Percentiles rank a stretch among this genome's conserved stretches.
These are phyloP conservation scores for Harpalus rufipes DNA, from an alignment of 2,888 invertebrate species.

Conservation along the genomic window DNA sequence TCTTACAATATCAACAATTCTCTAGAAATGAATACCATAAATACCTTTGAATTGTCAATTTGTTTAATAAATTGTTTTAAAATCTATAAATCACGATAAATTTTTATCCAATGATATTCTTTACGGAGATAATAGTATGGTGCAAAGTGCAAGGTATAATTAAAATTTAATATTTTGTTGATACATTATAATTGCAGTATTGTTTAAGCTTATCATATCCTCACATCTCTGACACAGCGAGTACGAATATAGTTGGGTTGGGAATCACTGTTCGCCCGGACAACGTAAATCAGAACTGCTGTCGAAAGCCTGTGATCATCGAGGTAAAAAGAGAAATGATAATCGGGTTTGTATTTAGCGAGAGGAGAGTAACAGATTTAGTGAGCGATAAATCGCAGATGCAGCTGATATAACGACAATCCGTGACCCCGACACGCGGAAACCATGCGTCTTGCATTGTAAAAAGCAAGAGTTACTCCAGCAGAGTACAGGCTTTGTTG, in stretches of 20 bases:
- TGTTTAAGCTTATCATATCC: background rate
- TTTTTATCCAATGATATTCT: too few relatives aligned
- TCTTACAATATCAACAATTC: too few relatives aligned
- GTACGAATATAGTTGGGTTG: background rate
- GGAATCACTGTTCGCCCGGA: background rate
- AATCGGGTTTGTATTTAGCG: conserved; percentile 59
- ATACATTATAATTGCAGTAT: background rate
- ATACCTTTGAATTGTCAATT: too few relatives aligned
- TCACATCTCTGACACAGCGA: background rate
- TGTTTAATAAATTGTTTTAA: too few relatives aligned
- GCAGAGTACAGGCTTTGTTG: conserved; percentile 18
- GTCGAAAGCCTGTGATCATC: conserved; percentile 43
- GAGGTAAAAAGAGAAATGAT: conserved; percentile 54
- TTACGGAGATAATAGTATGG: too few relatives aligned
- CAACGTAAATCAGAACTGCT: conserved; percentile 26
- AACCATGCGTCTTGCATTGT: conserved; percentile 61
- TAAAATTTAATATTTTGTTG: background rate
- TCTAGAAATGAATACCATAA: too few relatives aligned
- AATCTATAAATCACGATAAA: too few relatives aligned
- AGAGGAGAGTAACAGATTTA: conserved; percentile 47
- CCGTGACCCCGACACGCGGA: conserved; percentile 47
- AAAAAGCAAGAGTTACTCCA: conserved; percentile 19
- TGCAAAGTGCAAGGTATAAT: background rate
- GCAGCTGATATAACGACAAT: conserved; percentile 58
- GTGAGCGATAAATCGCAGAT: conserved; percentile 59